Evolutionary conservation across 1,140 invertebrate species (phyloP).

Genomic region (Drosophila carrolli): DNA sequence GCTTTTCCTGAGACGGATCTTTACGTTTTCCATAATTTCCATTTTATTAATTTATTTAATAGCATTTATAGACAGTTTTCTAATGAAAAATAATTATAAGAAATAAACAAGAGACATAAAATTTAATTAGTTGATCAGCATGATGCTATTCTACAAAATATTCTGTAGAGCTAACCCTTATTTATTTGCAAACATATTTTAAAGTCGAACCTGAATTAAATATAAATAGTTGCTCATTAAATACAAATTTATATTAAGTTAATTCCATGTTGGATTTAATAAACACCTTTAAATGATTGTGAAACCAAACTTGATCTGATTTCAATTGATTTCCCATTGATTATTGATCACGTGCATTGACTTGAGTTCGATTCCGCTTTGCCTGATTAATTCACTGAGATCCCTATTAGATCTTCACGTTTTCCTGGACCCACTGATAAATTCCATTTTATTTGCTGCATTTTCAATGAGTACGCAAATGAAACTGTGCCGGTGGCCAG

Average conservation of each 20-base stretch:
- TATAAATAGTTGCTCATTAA: no score
- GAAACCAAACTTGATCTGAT: neutral
- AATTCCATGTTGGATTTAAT: neutral
- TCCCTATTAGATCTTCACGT: constrained; percentile 30
- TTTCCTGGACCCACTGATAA: constrained; percentile 14
- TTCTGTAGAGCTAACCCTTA: no score
- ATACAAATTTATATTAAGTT: no score
- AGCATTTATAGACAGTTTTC: constrained; percentile 15
- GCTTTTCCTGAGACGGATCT: neutral
- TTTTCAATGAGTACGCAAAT: constrained; percentile 31
- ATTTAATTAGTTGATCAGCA: neutral
- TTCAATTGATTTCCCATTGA: neutral
- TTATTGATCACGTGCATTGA: constrained; percentile 7
- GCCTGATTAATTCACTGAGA: constrained; percentile 2
- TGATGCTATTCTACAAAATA: neutral
- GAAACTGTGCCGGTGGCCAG: constrained; percentile 27
- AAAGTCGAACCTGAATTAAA: no score
- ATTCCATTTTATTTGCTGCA: constrained; percentile 32
- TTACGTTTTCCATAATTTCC: constrained; percentile 34
- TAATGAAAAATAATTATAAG: neutral
- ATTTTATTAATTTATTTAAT: constrained; percentile 14
- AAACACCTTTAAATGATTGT: neutral
- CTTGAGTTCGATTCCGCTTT: constrained; percentile 8
- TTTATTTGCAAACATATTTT: no score
- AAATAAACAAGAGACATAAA: neutral